These are phyloP conservation scores for Cephalotes varians DNA, from an alignment of 2,888 invertebrate genomes.

Conservation along the genomic window DNA sequence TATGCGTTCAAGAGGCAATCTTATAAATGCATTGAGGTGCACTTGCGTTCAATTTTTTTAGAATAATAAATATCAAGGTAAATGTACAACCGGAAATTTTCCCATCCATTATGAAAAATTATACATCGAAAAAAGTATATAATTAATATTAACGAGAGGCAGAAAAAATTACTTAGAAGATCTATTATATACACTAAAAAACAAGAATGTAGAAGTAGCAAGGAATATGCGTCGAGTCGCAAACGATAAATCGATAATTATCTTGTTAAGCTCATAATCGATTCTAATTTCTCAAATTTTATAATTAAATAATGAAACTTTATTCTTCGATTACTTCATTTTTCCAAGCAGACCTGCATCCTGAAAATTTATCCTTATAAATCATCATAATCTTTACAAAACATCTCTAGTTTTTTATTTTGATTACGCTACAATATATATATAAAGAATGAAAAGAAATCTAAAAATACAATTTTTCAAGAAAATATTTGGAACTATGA, in stretches of 20 bases:
- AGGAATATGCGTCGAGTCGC: background rate
- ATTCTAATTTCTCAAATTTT: background rate
- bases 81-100: background rate
- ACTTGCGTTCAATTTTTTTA: background rate
- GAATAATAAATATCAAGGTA: slow-evolving; percentile 6
- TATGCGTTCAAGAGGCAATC: background rate
- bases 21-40: background rate
- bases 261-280: background rate
- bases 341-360: background rate
- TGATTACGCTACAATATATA: background rate
- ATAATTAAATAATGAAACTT: background rate
- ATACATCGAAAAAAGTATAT: background rate
- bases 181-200: background rate
- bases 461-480: background rate
- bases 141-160: background rate
- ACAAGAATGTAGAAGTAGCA: background rate
- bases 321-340: background rate
- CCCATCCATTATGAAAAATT: background rate
- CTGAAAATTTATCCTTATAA: background rate
- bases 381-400: background rate
- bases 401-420: background rate
- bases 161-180: background rate
- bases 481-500: background rate
- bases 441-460: background rate
- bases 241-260: background rate